phyloP scores from a whole-genome alignment of 1,140 invertebrate species.

The Micrasema minimum region DNA sequence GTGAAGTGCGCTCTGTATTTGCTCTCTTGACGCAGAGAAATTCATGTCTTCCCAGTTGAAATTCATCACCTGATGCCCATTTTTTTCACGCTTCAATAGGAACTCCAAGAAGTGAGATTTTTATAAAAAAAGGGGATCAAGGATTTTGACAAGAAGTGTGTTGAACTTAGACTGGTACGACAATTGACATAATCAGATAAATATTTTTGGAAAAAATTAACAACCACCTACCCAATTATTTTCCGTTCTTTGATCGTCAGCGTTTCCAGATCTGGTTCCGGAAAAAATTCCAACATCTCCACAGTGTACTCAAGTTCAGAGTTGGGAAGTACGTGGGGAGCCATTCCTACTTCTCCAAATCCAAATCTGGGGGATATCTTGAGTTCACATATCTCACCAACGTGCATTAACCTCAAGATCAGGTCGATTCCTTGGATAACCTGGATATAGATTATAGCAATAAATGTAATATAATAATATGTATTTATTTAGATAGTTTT shows the following conservation, averaged over 20 bases:
- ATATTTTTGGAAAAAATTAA: no score
- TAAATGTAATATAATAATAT: no score
- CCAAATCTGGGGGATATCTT: slow-evolving; percentile 76
- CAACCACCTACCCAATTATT: slow-evolving; percentile 74
- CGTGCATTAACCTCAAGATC: slow-evolving; percentile 80
- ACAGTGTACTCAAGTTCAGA: slow-evolving; percentile 67
- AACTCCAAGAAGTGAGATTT: no score
- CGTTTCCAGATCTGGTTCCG: slow-evolving; percentile 71
- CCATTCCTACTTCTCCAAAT: slow-evolving; percentile 72
- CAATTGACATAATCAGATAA: no score
- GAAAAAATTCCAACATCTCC: slow-evolving; percentile 71
- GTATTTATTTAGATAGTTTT: no score
- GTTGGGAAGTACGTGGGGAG: slow-evolving; percentile 42
- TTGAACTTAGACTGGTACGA: no score
- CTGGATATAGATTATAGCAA: slow-evolving; percentile 51
- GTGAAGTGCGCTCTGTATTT: background rate
- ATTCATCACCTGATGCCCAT: no score
- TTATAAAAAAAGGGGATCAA: no score
- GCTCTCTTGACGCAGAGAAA: no score
- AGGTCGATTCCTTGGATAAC: slow-evolving; percentile 81
- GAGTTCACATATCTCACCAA: slow-evolving; percentile 75
- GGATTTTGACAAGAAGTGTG: no score
- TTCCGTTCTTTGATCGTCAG: slow-evolving; percentile 70
- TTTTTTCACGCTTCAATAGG: no score
- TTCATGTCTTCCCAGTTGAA: no score